Conservation (phyloP, 2,797 vertebrate genomes). For the Oceanodroma leucorhoa region DNA sequence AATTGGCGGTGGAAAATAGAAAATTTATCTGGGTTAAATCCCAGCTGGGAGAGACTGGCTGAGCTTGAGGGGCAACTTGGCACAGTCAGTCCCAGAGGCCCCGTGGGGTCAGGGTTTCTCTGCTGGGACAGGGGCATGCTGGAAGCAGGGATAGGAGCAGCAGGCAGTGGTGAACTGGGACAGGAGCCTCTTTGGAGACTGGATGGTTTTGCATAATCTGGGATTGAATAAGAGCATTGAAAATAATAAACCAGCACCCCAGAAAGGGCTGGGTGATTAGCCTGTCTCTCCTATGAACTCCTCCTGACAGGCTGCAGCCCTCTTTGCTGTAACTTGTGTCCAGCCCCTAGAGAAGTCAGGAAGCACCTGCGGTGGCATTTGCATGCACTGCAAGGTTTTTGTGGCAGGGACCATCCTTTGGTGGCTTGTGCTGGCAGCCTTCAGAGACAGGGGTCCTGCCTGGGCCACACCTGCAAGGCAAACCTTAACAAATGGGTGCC, state of each 20-base stretch:
- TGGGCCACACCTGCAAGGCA: constrained; percentile 40
- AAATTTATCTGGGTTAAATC: neutral
- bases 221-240: neutral
- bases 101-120: neutral
- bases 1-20: neutral
- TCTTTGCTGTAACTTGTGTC: neutral
- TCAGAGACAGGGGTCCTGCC: neutral
- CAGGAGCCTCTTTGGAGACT: neutral
- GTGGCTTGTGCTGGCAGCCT: neutral
- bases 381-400: constrained; percentile 11
- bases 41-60: neutral
- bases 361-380: constrained; percentile 46
- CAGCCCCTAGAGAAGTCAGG: constrained; percentile 22
- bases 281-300: neutral
- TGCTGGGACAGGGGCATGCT: neutral
- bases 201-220: neutral
- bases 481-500: neutral
- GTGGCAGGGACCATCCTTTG: neutral
- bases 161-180: neutral
- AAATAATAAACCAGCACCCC: neutral
- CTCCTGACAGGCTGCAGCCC: neutral
- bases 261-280: neutral
- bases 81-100: neutral
- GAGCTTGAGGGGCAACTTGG: neutral
- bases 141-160: neutral